Base-by-base conservation (phyloP, 37 sponge, comb jelly and placozoan species). In the Diacarnus erythraeanus region DNA sequence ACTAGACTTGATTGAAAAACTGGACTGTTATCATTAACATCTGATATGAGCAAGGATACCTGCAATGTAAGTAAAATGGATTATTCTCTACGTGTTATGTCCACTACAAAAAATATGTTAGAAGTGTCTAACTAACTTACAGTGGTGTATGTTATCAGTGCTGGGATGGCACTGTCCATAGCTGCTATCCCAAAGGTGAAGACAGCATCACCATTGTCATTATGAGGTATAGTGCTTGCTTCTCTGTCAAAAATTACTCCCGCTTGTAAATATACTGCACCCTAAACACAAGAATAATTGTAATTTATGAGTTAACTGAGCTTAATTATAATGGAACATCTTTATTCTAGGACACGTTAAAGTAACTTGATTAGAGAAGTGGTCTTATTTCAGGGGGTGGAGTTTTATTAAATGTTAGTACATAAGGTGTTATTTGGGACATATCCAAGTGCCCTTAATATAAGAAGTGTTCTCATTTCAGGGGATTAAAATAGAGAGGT, bases 1-100 rank as follows among this genome's bases (percentile, higher is more conserved):
- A 42, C 43, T 43, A 20, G 27, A 15, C 31, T 39, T n/a, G 26
- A 20, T 34, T 23, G 39, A 38, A 80, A 80, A n/a, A 69, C 71
- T 0, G 86, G 86, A 18, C 23, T 36, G 39, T 79, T 79, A 74
- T 86, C 86, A 79, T 86, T 86, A 57, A 78, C 43, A 39, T 86
- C 86, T 2, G 39, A 29, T 41, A 86, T 75, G 21, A 64, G 25
- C 2, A 86, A 25, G 0, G 74, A 42, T 40, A 79, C 74, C 61
- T 80, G 34, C 10, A 57, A 72, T 72, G 72, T 3, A 72, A 43
- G n/a, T n/a, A n/a, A n/a, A n/a, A n/a, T n/a, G n/a, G n/a, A n/a
- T n/a, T n/a, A n/a, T n/a, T n/a, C n/a, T n/a, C n/a, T n/a, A n/a
- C n/a, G n/a, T n/a, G n/a, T n/a, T n/a, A n/a, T n/a, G n/a, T n/a